Conservation (phyloP, 2,888 invertebrate genomes). For the Tillus elongatus region DNA sequence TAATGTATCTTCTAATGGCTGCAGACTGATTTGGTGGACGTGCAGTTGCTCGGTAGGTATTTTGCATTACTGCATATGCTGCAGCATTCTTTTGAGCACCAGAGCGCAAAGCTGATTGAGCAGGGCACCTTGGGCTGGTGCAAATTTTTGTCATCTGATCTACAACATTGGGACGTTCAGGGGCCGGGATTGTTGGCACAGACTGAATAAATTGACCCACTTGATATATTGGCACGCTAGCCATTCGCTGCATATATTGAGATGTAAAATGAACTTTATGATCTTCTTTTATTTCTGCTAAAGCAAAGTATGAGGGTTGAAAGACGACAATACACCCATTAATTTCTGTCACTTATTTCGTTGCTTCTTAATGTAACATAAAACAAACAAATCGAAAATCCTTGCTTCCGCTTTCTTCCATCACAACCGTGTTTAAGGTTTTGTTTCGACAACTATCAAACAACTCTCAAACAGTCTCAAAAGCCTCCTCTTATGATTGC, state of each 20-base stretch:
- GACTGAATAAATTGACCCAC: constrained; percentile 83
- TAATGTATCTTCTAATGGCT: constrained; percentile 62
- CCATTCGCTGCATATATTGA: constrained; percentile 96
- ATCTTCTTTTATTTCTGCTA: constrained; percentile 98
- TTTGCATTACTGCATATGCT: constrained; percentile 56
- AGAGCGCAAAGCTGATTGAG: constrained; percentile 70
- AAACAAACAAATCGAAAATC: constrained; percentile 99
- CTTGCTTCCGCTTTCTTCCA: constrained; percentile 86
- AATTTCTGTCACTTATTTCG: constrained; percentile 98
- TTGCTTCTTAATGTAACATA: constrained; percentile 94
- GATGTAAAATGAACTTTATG: constrained; percentile 96
- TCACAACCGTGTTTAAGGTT: constrained; percentile 96
- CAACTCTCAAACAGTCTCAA: too few relatives aligned
- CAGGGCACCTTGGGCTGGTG: constrained; percentile 83
- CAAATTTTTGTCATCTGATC: constrained; percentile 86
- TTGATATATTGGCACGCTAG: constrained; percentile 89
- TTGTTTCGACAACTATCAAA: too few relatives aligned
- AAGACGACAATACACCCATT: constrained; percentile 95
- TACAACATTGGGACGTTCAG: constrained; percentile 86
- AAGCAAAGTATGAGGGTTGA: constrained; percentile 96
- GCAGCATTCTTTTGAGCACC: constrained; percentile 50
- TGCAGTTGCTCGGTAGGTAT: constrained; percentile 36
- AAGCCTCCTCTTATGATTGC: too few relatives aligned
- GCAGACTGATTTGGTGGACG: constrained; percentile 46
- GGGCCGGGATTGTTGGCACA: constrained; percentile 86